Conservation (phyloP, 2,113 vertebrate species). For the Sphaerodactylus townsendi region DNA sequence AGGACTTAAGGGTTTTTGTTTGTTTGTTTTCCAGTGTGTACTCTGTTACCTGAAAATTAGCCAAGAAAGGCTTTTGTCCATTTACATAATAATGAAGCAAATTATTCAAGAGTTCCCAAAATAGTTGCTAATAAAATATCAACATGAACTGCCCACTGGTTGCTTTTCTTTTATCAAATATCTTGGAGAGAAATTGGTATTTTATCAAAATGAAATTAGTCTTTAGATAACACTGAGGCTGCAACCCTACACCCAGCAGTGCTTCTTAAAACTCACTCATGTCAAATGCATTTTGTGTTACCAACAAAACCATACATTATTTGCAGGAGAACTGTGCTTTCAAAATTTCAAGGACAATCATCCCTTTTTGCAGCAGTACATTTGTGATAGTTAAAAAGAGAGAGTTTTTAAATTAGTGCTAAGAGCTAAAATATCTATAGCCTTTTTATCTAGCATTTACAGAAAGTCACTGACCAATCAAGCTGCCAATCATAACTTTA, state of each 20-base stretch:
- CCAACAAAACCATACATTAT: not conserved
- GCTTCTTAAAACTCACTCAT: not conserved
- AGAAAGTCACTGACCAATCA: not conserved
- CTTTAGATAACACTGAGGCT: not conserved
- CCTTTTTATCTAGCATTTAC: not conserved
- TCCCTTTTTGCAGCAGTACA: not conserved
- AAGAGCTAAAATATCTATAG: not conserved
- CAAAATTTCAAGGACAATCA: not conserved
- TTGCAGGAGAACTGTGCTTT: not conserved
- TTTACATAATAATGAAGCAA: not conserved
- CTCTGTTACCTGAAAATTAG: not conserved
- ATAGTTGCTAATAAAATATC: not conserved
- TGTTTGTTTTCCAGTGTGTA: not conserved
- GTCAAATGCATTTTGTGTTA: not conserved
- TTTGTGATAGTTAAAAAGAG: not conserved
- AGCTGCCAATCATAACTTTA: not conserved
- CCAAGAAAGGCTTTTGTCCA: not conserved
- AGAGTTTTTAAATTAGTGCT: not conserved
- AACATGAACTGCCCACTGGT: not conserved
- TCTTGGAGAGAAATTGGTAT: not conserved
- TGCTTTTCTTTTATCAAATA: conserved; percentile 12
- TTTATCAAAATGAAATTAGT: not conserved
- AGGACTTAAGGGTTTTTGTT: not conserved
- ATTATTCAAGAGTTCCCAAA: not conserved
- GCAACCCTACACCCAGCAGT: not conserved